phyloP scores from a whole-genome alignment of 2,113 vertebrate species.

The Pandion haliaetus region DNA sequence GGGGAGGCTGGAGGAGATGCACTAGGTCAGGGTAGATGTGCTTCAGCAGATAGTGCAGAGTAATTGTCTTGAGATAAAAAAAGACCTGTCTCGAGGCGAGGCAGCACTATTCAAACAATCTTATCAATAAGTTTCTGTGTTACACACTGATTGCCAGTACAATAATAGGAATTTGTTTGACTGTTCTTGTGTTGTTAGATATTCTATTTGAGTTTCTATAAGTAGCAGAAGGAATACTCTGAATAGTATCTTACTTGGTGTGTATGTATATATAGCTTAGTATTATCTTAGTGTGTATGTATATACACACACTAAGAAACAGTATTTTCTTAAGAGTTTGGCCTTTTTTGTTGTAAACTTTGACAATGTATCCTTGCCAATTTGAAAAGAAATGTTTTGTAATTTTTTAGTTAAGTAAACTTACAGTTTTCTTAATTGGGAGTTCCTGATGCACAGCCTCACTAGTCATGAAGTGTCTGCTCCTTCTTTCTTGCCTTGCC shows the following conservation, averaged over 20 bases:
- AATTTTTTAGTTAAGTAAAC: background rate
- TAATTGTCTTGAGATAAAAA: background rate
- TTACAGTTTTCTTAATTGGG: background rate
- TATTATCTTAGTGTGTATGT: too few species aligned
- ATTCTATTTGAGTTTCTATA: background rate
- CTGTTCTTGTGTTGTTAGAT: fast-evolving
- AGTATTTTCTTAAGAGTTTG: background rate
- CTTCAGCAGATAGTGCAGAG: background rate
- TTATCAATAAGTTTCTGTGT: fast-evolving
- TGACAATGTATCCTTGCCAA: background rate
- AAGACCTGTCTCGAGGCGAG: background rate
- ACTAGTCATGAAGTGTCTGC: background rate
- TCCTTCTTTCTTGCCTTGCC: background rate
- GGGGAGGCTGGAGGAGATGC: background rate
- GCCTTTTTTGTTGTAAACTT: background rate
- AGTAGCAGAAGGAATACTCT: background rate
- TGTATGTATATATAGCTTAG: background rate
- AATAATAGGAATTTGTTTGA: background rate
- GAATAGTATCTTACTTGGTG: background rate
- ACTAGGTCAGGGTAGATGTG: background rate
- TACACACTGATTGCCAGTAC: background rate
- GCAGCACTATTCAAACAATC: background rate
- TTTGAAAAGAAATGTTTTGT: background rate
- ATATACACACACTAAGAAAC: background rate
- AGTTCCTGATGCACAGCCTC: background rate